These are phyloP conservation scores for Columba livia DNA, from an alignment of 2,113 vertebrate genomes.

Conservation along the genomic window DNA sequence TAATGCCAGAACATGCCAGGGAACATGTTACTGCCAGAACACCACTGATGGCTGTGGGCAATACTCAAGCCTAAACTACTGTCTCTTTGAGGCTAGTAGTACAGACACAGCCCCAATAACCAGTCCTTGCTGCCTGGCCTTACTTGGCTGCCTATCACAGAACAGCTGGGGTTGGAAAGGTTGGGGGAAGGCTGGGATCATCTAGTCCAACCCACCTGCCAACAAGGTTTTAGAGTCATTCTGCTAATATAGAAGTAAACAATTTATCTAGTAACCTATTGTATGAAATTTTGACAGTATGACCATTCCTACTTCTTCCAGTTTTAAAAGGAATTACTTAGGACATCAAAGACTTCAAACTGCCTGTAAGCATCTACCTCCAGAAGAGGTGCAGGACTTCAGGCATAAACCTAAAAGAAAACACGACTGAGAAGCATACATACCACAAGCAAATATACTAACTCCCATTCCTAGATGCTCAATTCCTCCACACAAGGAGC, in stretches of 20 bases:
- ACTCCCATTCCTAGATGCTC: not conserved
- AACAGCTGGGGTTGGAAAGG: too few relatives aligned
- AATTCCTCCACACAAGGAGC: not conserved
- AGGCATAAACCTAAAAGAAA: not conserved
- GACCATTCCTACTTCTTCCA: not conserved
- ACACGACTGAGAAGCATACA: not conserved
- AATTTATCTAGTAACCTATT: not conserved
- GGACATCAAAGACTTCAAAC: not conserved
- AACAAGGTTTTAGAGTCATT: not conserved
- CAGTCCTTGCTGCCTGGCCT: not conserved
- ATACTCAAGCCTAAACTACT: not conserved
- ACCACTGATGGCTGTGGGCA: accelerated
- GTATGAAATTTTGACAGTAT: not conserved
- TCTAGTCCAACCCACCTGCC: too few relatives aligned
- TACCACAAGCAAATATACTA: not conserved
- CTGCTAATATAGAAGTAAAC: not conserved
- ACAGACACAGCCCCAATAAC: not conserved
- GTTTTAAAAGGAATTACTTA: not conserved
- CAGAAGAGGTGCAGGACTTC: not conserved
- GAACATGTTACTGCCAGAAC: accelerated
- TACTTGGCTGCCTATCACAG: not conserved
- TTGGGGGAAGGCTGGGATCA: too few relatives aligned
- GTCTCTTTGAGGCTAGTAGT: not conserved
- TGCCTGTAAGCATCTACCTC: not conserved
- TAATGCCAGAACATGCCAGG: not conserved